Base-by-base conservation (phyloP, 2,888 invertebrate species). In the Mythimna loreyi region DNA sequence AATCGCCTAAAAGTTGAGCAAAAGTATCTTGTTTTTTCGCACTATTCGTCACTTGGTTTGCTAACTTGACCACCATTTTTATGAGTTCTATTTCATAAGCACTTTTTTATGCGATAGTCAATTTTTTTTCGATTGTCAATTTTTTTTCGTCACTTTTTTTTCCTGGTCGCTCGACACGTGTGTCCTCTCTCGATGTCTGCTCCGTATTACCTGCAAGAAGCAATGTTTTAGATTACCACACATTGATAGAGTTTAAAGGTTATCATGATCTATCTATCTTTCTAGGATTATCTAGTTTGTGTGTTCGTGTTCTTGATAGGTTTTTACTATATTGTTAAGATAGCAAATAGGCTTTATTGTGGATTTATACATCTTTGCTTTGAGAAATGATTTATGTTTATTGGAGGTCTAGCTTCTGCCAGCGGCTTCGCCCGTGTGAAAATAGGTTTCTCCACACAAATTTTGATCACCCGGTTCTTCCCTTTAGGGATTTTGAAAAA, bases 1-100 rank as follows among this genome's bases (percentile, higher is more conserved):
- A 93, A 21, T 94, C 91, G 0, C 95, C 95, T 0, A 95, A 82
- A 2, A 95, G 75, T 40, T 90, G 90, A 1, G 91, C 89, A 36
- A 95, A 87, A 0, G 87, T 86, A 57, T 95, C 95, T n/a, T 93
- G 92, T 49, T 90, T 92, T 30, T 83, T 82, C 2, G 67, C 77
- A 43, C 64, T 83, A 30, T 60, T 72, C 1, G 82, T 74, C 3
- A 83, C 59, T 73, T 89, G 85, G 0, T 76, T 75, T 40, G 85
- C 71, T 59, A 89, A 68, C 56, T 85, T 89, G 60, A 89, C 80
- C 8, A 93, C 92, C 93, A 93, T 94, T 79, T 87, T 91, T 49
- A 53, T 56, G 52, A 16, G 19, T 13, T 43, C 2, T 53, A 25
- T 25, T 28, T 33, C 47, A 49, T 43, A 8, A 0, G 21, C 49